Conservation (phyloP, 2,113 vertebrate genomes). For the Brienomyrus brachyistius region DNA sequence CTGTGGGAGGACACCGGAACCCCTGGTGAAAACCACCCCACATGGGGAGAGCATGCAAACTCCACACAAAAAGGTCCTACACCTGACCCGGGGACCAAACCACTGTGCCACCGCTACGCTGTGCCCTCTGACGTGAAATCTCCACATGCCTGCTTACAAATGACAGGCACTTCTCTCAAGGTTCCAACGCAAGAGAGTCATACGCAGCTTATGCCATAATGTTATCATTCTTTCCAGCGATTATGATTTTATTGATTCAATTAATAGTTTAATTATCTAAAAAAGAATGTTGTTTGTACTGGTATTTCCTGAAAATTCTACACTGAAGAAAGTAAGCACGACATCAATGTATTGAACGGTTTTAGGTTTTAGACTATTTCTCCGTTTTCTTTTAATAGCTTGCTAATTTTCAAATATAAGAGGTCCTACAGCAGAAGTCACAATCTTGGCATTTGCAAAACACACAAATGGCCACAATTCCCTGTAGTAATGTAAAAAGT, state of each 20-base stretch:
- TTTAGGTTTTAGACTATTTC: no score
- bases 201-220: not conserved
- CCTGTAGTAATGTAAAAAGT: not conserved
- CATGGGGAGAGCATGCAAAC: no score
- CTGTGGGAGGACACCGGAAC: no score
- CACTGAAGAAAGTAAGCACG: not conserved
- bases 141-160: not conserved
- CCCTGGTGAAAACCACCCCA: no score
- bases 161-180: not conserved
- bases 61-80: no score
- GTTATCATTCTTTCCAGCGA: not conserved
- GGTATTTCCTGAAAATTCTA: not conserved
- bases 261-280: not conserved
- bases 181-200: not conserved
- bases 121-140: not conserved
- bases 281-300: not conserved
- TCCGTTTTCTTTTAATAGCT: no score
- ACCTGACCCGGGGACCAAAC: no score
- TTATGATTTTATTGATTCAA: no score
- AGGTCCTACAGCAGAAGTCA: not conserved
- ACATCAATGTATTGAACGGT: no score
- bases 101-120: rapidly evolving
- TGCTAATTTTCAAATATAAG: no score
- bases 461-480: not conserved
- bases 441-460: not conserved